Base-by-base conservation (phyloP, 2,113 vertebrate genomes). In the Asarcornis scutulata region DNA sequence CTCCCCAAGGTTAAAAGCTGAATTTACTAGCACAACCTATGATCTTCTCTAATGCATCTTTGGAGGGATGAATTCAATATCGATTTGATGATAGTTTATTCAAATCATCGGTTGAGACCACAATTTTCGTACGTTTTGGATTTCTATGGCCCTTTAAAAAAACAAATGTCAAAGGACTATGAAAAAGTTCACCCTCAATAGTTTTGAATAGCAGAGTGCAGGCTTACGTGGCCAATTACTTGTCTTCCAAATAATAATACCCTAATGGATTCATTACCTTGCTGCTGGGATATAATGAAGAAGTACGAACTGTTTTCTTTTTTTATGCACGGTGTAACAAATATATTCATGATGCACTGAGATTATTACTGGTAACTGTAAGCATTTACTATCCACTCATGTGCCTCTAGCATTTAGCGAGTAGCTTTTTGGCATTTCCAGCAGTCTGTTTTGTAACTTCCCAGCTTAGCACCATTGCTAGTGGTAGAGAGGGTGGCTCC, bases 201-300 rank as follows among this genome's bases (percentile, higher is more conserved):
- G 68, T 80, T 87, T 52, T 8, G 22, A 84, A 76, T 40, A 50
- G 50, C 69, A 11, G 25, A 27, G 74, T 26, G 11, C 82, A 58
- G 48, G 58, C 32, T 94, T 90, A 46, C n/a, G 32, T 9, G 87
- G 69, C 32, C 89, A 76, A 93, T 91, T 85, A 62, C 56, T 96
- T 90, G 63, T 32, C 71, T 91, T 67, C 59, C 56, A 93, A 81
- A 85, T 92, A 93, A 66, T 63, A 71, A 80, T 59, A 17, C 59
- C 34, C 2, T 66, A 36, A 56, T 93, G 77, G 60, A 86, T 95
- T 96, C 32, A 62, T 92, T 81, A 59, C 36, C 22, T 77, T 48
- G 38, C 80, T 56, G 84, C 29, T 76, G 60, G 31, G 91, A 81
- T 79, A 36, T 36, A 69, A 95, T 44, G 40, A 83, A 72, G 50